Percentiles rank a stretch among this genome's conserved stretches.
These are phyloP conservation scores for Congeria kusceri DNA, from an alignment of 2,888 invertebrate species.

Conservation along the genomic window DNA sequence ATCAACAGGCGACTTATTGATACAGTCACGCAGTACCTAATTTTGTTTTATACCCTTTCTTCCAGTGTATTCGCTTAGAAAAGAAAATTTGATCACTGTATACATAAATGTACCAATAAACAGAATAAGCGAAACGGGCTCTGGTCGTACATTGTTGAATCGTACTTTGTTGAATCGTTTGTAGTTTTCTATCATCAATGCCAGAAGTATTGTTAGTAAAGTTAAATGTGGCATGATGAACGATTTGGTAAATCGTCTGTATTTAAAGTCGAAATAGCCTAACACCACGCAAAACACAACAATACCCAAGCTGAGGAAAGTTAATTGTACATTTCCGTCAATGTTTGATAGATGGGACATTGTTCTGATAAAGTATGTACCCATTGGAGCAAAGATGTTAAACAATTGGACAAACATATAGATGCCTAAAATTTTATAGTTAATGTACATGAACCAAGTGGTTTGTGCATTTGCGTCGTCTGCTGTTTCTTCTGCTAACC, in stretches of 20 bases:
- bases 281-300: background rate
- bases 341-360: background rate
- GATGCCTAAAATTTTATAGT: conserved; percentile 23
- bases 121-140: conserved; percentile 6
- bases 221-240: conserved; percentile 26
- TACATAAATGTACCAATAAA: conserved; percentile 18
- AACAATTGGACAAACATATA: conserved; percentile 22
- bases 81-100: conserved; percentile 24
- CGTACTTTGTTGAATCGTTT: conserved; percentile 6
- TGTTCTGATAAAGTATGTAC: conserved; percentile 7
- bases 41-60: too few relatives aligned
- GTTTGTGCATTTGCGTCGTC: background rate
- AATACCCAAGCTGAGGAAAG: conserved; percentile 6
- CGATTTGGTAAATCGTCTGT: conserved; percentile 21
- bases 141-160: conserved; percentile 11
- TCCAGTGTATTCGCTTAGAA: conserved; percentile 9
- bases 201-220: background rate
- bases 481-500: background rate
- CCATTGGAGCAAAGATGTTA: conserved; percentile 7
- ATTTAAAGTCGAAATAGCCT: conserved; percentile 18
- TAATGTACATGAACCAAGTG: conserved; percentile 19
- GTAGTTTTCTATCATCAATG: conserved; percentile 25
- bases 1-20: conserved; percentile 2
- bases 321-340: conserved; percentile 1
- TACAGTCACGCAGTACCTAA: too few relatives aligned